Base-by-base conservation (phyloP, 2,888 invertebrate species). In the Halictus ligatus region DNA sequence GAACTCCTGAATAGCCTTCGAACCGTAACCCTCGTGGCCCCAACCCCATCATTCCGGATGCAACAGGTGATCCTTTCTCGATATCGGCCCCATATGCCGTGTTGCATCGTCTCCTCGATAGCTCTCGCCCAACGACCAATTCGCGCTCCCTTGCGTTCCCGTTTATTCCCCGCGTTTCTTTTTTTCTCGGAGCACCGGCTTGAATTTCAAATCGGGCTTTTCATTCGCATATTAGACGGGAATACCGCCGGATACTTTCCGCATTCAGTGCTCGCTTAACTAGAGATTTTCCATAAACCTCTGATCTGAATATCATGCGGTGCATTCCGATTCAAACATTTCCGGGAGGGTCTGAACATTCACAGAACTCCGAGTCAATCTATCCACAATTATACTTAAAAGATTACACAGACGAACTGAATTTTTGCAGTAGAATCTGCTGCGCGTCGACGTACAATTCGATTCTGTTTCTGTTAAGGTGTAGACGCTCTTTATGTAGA, bases 51-150 rank as follows among this genome's bases (percentile, higher is more conserved):
- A 93, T 94, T 94, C 91, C 91, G 80, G 89, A 93, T 89, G 95
- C 95, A 95, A 95, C 95, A 95, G 95, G 93, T 93, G 93, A 95
- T 94, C 93, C 94, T 93, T 94, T 95, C 94, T 93, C 95, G 93
- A 94, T 95, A 95, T 94, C 94, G 93, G 93, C 92, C 93, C 92
- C 91, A 91, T 91, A 91, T 91, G 91, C 89, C 90, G 87, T 87
- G 81, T 80, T 91, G 91, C 90, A 90, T 86, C 91, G 83, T 86
- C 88, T 88, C 72, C 80, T 91, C 85, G 88, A 89, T 89, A 87
- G 78, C 84, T 89, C 82, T 89, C 82, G 8, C 64, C 85, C 82
- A 84, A 85, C 84, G 87, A 88, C 88, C 90, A 87, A 89, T 89
- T 92, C 90, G 83, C 85, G 81, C 86, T 80, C 88, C 87, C 84